Percentiles rank a stretch among this genome's conserved stretches.
phyloP scores from a whole-genome alignment of 1,140 invertebrate species.

The Leptopilina clavipes region DNA sequence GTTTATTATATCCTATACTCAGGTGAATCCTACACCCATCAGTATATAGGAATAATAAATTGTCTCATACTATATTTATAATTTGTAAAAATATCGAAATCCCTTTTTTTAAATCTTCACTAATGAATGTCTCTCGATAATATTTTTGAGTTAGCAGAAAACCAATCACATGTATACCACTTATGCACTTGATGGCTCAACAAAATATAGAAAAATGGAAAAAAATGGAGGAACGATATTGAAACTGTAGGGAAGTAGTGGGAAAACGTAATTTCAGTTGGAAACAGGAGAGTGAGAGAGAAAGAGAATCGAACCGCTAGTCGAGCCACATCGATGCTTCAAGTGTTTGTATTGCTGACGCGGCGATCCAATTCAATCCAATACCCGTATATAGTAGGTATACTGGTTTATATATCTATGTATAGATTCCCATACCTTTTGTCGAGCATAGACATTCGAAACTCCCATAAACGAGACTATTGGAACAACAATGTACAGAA shows the following conservation, averaged over 20 bases:
- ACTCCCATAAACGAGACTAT: not conserved
- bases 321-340: constrained; percentile 70
- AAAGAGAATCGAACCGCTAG: constrained; percentile 58
- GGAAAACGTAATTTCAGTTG: constrained; percentile 74
- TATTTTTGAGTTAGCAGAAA: not conserved
- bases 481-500: constrained; percentile 9
- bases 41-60: no score
- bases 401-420: constrained; percentile 48
- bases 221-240: constrained; percentile 59
- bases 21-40: no score
- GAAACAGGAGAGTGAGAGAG: constrained; percentile 68
- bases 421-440: constrained; percentile 43
- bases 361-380: constrained; percentile 74
- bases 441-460: not conserved
- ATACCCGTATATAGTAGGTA: constrained; percentile 58
- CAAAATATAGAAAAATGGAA: constrained; percentile 41
- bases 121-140: not conserved
- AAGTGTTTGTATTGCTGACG: constrained; percentile 75
- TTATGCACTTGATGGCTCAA: constrained; percentile 39
- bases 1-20: no score
- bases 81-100: not conserved
- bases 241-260: constrained; percentile 60
- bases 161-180: not conserved
- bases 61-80: no score
- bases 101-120: not conserved